Evolutionary conservation across 2,797 vertebrate species (phyloP), one percentile per base, ranked within the genome.

Genomic region (Poeciliopsis presidionis): DNA sequence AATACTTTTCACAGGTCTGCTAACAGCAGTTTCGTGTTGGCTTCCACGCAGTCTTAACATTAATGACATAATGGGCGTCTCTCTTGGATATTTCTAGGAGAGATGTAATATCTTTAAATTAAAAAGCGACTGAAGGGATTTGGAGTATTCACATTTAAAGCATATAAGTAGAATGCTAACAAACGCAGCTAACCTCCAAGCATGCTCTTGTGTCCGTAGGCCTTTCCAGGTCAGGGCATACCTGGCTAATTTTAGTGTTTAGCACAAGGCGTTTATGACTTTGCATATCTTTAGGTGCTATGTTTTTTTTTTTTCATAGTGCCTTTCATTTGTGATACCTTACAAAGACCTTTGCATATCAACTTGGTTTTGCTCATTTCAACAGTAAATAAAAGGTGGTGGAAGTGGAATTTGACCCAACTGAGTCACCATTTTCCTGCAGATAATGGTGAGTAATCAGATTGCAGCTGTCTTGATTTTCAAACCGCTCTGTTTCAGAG

Each of bases 401-500:
- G 84, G 89, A 92, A 83, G 91, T 91, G 93, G 91, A 93, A 90
- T 90, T 92, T 92, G 91, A 93, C 89, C 91, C 91, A 89, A 85
- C 82, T 88, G 91, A 94, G 90, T 93, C 92, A 94, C 90, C 91
- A 90, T 93, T 93, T 93, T 86, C 88, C 90, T 91, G 90, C 88
- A 86, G 86, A 92, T 90, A 92, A 94, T 94, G 91, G 94, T 95
- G 92, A 95, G 93, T 94, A 93, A 93, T 93, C 87, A 91, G 76
- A 89, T 89, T 90, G 90, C 85, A 90, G 82, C 87, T 90, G 86
- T 84, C 82, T 86, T 91, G 77, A 88, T 91, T 81, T 84, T 83
- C 77, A 74, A 75, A 72, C 79, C 77, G 78, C 77, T 88, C 82
- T 75, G 78, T 81, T 88, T 81, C 25, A 69, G 53, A 63, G 61